Conservation (phyloP, 2,113 vertebrate species). For the Pycnonotus jocosus region DNA sequence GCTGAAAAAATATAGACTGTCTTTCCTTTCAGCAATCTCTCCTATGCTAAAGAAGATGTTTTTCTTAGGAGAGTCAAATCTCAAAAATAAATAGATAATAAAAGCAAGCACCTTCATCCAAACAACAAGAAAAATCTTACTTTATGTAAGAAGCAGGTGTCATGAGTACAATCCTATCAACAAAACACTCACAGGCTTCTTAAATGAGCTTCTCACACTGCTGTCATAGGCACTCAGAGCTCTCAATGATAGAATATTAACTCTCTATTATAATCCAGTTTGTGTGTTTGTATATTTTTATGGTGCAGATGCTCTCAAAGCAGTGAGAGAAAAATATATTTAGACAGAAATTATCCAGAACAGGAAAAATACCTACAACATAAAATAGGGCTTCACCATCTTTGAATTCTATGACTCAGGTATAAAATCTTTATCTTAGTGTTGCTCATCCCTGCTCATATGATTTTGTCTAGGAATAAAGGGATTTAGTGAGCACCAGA, state of each 20-base stretch:
- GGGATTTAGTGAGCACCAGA: background rate
- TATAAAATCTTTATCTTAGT: background rate
- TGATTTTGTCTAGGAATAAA: background rate
- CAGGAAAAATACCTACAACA: background rate
- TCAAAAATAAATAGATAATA: background rate
- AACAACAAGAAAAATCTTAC: background rate
- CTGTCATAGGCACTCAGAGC: background rate
- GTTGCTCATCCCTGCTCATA: background rate
- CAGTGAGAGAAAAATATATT: background rate
- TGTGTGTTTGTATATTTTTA: background rate
- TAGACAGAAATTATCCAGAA: background rate
- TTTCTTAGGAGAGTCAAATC: background rate
- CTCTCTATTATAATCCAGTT: background rate
- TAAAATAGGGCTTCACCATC: background rate
- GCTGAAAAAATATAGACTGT: background rate
- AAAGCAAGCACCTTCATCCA: background rate
- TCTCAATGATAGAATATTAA: background rate
- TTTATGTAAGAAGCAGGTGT: background rate
- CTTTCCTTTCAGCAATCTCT: background rate
- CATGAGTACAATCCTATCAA: background rate
- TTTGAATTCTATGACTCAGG: background rate
- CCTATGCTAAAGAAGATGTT: background rate
- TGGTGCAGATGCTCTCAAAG: background rate
- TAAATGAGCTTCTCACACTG: background rate
- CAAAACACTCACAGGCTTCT: background rate